Evolutionary conservation across 1,140 invertebrate species (phyloP).

Genomic region (Apis dorsata): DNA sequence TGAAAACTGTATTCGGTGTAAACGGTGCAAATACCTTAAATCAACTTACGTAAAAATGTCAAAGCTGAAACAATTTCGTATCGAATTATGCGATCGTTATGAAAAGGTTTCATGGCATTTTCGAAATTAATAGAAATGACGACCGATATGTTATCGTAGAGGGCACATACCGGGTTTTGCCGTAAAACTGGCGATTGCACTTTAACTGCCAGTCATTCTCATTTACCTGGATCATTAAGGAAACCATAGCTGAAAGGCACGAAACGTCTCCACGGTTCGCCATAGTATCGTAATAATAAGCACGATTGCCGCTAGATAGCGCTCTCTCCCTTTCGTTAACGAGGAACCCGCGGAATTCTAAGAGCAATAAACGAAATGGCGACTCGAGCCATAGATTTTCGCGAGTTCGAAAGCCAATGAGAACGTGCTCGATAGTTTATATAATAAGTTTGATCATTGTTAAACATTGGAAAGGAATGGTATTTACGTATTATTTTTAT

Average conservation of each 20-base stretch:
- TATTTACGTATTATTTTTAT: neutral
- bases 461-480: neutral
- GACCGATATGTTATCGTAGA: slow-evolving; percentile 66
- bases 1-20: neutral
- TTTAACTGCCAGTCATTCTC: slow-evolving; percentile 72
- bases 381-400: neutral
- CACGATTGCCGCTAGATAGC: slow-evolving; percentile 31
- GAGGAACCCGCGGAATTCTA: slow-evolving; percentile 14
- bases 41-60: slow-evolving; percentile 12
- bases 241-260: slow-evolving; percentile 38
- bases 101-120: slow-evolving; percentile 44
- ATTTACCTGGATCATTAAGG: slow-evolving; percentile 71
- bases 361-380: slow-evolving; percentile 18
- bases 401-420: neutral
- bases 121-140: slow-evolving; percentile 66
- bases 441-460: neutral
- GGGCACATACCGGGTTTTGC: slow-evolving; percentile 56
- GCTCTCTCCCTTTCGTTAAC: neutral
- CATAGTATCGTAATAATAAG: slow-evolving; percentile 52
- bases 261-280: neutral
- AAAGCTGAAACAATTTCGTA: neutral
- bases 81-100: slow-evolving; percentile 25
- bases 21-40: neutral
- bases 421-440: neutral
- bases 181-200: slow-evolving; percentile 70